Base-by-base conservation (phyloP, 1,140 invertebrate species). In the Zaprionus africanus region DNA sequence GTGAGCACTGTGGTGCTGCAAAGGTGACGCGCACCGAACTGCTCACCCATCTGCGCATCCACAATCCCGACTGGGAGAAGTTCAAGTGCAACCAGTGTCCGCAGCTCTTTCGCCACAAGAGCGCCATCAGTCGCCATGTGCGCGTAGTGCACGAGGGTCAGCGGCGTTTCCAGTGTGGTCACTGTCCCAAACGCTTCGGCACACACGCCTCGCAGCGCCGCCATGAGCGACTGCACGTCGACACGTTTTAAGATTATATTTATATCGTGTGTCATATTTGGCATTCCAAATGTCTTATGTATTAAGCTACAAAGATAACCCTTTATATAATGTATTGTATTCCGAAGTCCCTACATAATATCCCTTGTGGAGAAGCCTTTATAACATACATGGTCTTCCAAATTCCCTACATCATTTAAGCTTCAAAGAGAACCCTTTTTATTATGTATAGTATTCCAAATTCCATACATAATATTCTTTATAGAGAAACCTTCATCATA, bases 51-150 rank as follows among this genome's bases (percentile, higher is more conserved):
- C 76, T 92, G 67, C 90, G 90, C 24, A 88, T 81, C 7, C 90
- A 92, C 56, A 81, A 85, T 72, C 86, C 86, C 17, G 86, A 90
- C 72, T 77, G 84, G 76, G 83, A 92, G 63, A 87, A 90, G 49
- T 92, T 92, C 54, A 92, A 92, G 56, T 92, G 90, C 61, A 64
- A 81, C 12, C 81, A 85, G 41, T 92, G 90, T 31, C 90, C 90
- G 19, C 90, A 92, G 51, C 76, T 90, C 6, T 92, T 92, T 28
- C 84, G 87, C 6, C 90, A 92, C 46, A 92, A 92, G 41, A 90
- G 84, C 60, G 90, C 90, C 13, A 92, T 92, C 6, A 81, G 78
- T 11, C 81, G 90, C 6, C 90, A 92, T 67, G 86, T 92, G 12
- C 79, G 87, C 0, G 90, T 92, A 0, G 86, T 92, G 0, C 90